These are phyloP conservation scores for Myiagra hebetior DNA, from an alignment of 2,113 vertebrate genomes.

Conservation along the genomic window DNA sequence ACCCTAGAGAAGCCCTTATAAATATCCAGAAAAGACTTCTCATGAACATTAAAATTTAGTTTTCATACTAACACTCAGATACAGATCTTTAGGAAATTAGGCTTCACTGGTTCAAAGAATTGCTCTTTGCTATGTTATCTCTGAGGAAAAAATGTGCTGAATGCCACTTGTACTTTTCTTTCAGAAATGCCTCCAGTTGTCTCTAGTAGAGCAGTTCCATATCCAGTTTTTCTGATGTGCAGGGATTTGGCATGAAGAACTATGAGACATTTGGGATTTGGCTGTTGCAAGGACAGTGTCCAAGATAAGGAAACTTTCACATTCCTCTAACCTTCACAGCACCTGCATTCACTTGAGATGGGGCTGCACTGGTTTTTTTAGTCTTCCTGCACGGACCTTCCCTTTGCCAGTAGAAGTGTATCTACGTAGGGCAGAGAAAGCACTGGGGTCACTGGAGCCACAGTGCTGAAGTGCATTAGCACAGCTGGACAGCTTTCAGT, in stretches of 20 bases:
- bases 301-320: not conserved
- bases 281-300: not conserved
- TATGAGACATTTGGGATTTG: not conserved
- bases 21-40: not conserved
- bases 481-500: not conserved
- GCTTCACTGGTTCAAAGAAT: not conserved
- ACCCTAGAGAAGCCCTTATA: not conserved
- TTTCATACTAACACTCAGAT: not conserved
- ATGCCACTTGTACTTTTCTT: not conserved
- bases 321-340: not conserved
- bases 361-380: not conserved
- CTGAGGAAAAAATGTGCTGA: not conserved
- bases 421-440: not conserved
- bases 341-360: not conserved
- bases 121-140: not conserved
- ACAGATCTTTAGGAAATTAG: not conserved
- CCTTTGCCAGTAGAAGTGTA: not conserved
- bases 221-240: not conserved
- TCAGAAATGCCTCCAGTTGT: not conserved
- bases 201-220: not conserved
- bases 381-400: not conserved
- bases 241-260: not conserved
- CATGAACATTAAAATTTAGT: not conserved
- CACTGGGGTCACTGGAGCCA: not conserved
- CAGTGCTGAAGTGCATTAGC: not conserved